phyloP scores from a whole-genome alignment of 2,888 invertebrate genomes.

The Notodonta ziczac region DNA sequence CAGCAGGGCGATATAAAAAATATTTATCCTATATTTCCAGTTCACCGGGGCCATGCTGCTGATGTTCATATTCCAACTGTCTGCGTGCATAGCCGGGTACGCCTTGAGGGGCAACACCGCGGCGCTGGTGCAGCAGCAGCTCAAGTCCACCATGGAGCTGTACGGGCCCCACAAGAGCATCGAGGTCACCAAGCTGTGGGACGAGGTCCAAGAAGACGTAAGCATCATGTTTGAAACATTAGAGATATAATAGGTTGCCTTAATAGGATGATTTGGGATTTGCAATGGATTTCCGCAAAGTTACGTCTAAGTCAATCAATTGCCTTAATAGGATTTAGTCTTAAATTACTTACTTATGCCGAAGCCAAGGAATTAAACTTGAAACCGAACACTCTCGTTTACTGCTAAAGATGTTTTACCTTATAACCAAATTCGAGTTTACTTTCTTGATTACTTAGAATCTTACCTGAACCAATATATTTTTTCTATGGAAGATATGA shows the following conservation, averaged over 20 bases:
- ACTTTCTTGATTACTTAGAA: no score
- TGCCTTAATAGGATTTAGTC: not conserved
- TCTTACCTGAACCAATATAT: no score
- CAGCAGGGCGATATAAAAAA: no score
- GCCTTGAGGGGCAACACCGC: conserved; percentile 84
- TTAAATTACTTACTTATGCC: not conserved
- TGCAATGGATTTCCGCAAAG: no score
- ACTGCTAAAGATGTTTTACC: no score
- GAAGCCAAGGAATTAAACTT: not conserved
- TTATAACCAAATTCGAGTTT: no score
- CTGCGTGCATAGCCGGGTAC: conserved; percentile 91
- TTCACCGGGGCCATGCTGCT: conserved; percentile 88
- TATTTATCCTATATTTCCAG: conserved; percentile 51
- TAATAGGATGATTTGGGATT: no score
- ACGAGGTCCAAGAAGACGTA: conserved; percentile 85
- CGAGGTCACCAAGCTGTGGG: conserved; percentile 84
- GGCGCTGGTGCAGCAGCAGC: conserved; percentile 78
- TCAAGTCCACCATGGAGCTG: conserved; percentile 74
- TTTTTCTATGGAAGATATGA: no score
- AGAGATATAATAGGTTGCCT: no score
- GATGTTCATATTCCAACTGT: conserved; percentile 90
- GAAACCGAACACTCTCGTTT: not conserved
- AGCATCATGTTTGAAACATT: conserved; percentile 30
- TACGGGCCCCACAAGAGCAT: conserved; percentile 64
- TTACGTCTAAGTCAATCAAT: no score